Evolutionary conservation across 2,888 invertebrate genomes (phyloP).

Genomic region (Shargacucullia verbasci): DNA sequence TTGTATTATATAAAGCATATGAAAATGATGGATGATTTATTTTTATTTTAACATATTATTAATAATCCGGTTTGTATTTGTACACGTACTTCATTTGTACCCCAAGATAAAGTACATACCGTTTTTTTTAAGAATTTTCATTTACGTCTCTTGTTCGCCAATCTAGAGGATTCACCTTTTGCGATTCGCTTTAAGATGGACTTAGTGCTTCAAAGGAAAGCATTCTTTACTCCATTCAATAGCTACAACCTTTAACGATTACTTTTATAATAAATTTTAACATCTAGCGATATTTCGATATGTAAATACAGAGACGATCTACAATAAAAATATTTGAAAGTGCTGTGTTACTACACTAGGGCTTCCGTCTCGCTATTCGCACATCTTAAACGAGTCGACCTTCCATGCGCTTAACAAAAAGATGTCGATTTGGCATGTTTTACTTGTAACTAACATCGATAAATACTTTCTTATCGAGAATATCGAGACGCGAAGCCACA

Average conservation of each 20-base stretch:
- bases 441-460: conserved; percentile 43
- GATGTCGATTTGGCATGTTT: conserved; percentile 11
- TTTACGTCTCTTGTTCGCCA: too few species aligned
- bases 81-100: too few species aligned
- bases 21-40: too few species aligned
- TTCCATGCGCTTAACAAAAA: neutral
- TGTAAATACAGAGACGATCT: conserved; percentile 24
- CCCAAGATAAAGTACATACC: too few species aligned
- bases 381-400: conserved; percentile 15
- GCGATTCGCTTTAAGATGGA: too few species aligned
- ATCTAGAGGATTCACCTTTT: too few species aligned
- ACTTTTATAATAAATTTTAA: conserved; percentile 15
- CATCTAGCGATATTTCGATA: conserved; percentile 29
- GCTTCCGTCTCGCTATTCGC: conserved; percentile 35
- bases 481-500: conserved; percentile 37
- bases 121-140: too few species aligned
- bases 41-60: too few species aligned
- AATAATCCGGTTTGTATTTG: too few species aligned
- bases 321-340: conserved; percentile 50
- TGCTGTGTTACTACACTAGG: conserved; percentile 23
- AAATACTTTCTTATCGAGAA: conserved; percentile 20
- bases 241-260: conserved; percentile 8
- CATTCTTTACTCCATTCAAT: conserved; percentile 1
- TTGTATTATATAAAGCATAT: neutral
- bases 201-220: too few species aligned